Evolutionary conservation across 2,888 invertebrate genomes (phyloP).

Genomic region (Dryobotodes eremita): DNA sequence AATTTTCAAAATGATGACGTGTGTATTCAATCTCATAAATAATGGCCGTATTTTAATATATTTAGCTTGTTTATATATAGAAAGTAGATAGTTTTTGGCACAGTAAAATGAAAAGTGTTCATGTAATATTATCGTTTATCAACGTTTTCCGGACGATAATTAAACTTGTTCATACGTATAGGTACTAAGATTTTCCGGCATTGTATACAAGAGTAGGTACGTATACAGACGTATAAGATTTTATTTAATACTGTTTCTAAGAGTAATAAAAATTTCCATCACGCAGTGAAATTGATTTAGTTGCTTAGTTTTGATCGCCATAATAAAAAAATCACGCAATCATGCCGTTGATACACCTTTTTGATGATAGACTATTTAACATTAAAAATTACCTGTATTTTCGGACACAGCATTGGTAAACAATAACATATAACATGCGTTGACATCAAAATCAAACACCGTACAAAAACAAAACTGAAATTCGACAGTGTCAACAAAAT

Average conservation of each 20-base stretch:
- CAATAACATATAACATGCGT: conserved; percentile 13
- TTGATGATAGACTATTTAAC: neutral
- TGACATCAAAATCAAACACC: conserved; percentile 11
- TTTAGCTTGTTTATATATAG: conserved; percentile 15
- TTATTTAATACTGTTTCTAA: neutral
- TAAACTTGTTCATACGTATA: conserved; percentile 1
- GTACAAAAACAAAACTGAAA: conserved; percentile 6
- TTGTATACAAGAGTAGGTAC: no score
- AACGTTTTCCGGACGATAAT: neutral
- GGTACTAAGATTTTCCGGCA: neutral
- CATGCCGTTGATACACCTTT: conserved; percentile 5
- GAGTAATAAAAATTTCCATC: neutral
- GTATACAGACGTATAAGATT: no score
- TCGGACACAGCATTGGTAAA: conserved; percentile 10
- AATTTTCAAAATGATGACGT: conserved; percentile 24
- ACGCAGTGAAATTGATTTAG: conserved; percentile 4
- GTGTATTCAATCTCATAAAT: conserved; percentile 13
- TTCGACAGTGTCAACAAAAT: neutral
- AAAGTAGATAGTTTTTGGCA: conserved; percentile 8
- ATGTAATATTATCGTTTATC: neutral
- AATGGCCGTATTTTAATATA: conserved; percentile 15
- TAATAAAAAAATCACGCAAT: neutral
- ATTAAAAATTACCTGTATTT: conserved; percentile 12
- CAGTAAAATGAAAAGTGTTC: conserved; percentile 12
- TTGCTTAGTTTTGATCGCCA: neutral